A percentile compares a stretch with the other conserved stretches of the same genome.
These are phyloP conservation scores for Mirounga angustirostris DNA, from an alignment of 2,113 vertebrate species.

Conservation along the genomic window DNA sequence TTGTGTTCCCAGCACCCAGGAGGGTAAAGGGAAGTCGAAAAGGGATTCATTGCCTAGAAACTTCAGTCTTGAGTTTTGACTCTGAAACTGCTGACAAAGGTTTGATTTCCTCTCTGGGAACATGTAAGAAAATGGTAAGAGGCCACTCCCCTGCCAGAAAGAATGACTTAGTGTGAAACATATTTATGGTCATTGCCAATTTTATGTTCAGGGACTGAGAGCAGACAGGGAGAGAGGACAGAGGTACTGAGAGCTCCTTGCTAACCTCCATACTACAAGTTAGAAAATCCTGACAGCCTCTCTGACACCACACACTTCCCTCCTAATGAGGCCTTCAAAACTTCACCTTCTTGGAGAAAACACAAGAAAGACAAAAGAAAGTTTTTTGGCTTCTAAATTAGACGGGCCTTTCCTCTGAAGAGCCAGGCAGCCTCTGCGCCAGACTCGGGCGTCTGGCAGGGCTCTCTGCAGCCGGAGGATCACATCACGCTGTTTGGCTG, in stretches of 20 bases:
- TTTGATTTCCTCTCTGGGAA: conserved; percentile 52
- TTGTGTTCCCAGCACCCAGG: not conserved
- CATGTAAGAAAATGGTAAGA: not conserved
- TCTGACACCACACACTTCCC: not conserved
- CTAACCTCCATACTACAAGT: not conserved
- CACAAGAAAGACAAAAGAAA: conserved; percentile 52
- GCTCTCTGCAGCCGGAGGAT: not conserved
- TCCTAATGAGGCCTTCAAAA: conserved; percentile 53
- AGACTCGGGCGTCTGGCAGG: not conserved
- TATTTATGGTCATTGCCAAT: conserved; percentile 35
- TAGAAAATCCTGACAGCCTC: not conserved
- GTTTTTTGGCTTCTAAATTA: conserved; percentile 54
- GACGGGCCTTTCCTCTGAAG: conserved; percentile 30
- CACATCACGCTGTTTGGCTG: not conserved
- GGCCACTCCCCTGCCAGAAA: not conserved
- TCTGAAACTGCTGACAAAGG: not conserved
- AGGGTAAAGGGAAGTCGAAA: not conserved
- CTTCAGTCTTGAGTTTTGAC: not conserved
- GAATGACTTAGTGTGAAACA: conserved; percentile 47
- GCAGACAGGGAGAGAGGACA: not conserved
- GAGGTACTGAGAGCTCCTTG: not conserved
- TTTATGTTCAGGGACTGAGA: not conserved
- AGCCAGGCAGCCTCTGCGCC: not conserved
- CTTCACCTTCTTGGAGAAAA: conserved; percentile 52
- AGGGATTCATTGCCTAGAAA: not conserved